phyloP scores from a whole-genome alignment of 2,888 invertebrate genomes.

The Nowickia ferox region DNA sequence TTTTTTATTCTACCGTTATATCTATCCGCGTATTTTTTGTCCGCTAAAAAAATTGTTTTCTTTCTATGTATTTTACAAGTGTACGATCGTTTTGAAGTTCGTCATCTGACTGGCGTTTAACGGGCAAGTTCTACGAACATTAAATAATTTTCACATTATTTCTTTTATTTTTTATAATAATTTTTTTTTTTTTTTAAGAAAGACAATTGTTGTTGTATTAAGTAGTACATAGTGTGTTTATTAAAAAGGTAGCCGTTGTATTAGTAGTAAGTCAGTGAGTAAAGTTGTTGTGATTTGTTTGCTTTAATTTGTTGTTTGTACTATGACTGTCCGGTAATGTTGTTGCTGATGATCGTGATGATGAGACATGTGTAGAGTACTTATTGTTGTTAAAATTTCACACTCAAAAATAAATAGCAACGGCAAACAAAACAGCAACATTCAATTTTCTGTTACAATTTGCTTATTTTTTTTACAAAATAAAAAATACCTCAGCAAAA shows the following conservation, averaged over 20 bases:
- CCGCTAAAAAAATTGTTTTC: slow-evolving; percentile 31
- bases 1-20: slow-evolving; percentile 29
- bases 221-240: slow-evolving; percentile 54
- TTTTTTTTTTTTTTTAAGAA: slow-evolving; percentile 52
- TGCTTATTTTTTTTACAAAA: slow-evolving; percentile 32
- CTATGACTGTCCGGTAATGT: slow-evolving; percentile 37
- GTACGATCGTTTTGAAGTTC: slow-evolving; percentile 77
- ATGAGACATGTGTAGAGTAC: slow-evolving; percentile 36
- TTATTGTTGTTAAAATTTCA: slow-evolving; percentile 64
- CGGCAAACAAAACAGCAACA: slow-evolving; percentile 21
- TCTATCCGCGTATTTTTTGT: slow-evolving; percentile 21
- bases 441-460: slow-evolving; percentile 53
- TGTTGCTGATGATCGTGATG: slow-evolving; percentile 42
- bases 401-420: slow-evolving; percentile 57
- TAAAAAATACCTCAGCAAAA: slow-evolving; percentile 18
- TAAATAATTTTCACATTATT: slow-evolving; percentile 75
- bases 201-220: slow-evolving; percentile 61
- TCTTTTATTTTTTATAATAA: slow-evolving; percentile 40
- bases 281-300: slow-evolving; percentile 62
- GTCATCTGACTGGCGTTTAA: slow-evolving; percentile 77
- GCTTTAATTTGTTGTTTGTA: slow-evolving; percentile 57
- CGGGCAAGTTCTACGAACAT: slow-evolving; percentile 75
- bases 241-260: slow-evolving; percentile 51
- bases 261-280: slow-evolving; percentile 47
- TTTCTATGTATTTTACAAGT: slow-evolving; percentile 50